These are phyloP conservation scores for Habroteleia sp. DNA, from an alignment of 2,888 invertebrate genomes.

Conservation along the genomic window DNA sequence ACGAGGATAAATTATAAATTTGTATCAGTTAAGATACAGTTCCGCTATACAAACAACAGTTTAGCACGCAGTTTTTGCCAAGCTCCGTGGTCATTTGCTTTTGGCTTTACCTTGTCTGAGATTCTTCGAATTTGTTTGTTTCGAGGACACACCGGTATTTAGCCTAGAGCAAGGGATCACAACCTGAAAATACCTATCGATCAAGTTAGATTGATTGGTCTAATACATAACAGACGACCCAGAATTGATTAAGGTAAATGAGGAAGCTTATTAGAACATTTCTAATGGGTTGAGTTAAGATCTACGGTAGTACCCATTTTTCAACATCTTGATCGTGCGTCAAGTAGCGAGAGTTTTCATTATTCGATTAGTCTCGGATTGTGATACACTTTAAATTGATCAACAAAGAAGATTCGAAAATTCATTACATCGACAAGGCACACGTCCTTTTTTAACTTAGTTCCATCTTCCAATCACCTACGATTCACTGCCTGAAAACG, in stretches of 20 bases:
- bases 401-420: neutral
- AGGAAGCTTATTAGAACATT: conserved; percentile 30
- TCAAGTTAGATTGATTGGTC: conserved; percentile 16
- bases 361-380: neutral
- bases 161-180: conserved; percentile 14
- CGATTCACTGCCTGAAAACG: conserved; percentile 29
- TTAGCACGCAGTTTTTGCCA: conserved; percentile 10
- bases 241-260: conserved; percentile 23
- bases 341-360: neutral
- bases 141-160: neutral
- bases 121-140: neutral
- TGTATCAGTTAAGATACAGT: conserved; percentile 12
- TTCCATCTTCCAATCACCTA: conserved; percentile 25
- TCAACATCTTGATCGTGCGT: conserved; percentile 15
- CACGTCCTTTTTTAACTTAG: neutral
- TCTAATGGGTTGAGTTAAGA: conserved; percentile 4
- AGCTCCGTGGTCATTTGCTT: neutral
- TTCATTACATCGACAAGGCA: neutral
- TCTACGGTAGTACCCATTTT: neutral
- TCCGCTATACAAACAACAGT: conserved; percentile 14
- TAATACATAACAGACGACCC: conserved; percentile 3
- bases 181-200: conserved; percentile 7
- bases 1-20: conserved; percentile 14
- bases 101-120: neutral
- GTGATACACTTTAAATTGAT: neutral